Evolutionary conservation across 2,888 invertebrate species (phyloP).

Genomic region (Campoplex nolae): DNA sequence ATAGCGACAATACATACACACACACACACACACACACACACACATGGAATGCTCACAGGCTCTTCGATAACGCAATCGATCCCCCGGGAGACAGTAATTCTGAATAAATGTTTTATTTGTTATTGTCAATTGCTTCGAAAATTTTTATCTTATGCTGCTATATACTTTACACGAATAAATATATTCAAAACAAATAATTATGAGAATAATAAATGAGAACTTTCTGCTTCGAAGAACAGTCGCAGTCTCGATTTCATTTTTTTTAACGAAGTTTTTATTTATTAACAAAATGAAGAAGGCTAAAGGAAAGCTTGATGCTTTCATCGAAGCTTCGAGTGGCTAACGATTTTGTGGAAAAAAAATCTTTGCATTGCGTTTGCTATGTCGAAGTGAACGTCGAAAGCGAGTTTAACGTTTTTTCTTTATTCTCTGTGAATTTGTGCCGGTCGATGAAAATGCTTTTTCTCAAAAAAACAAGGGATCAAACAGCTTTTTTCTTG

Average conservation of each 20-base stretch:
- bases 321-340: background rate
- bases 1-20: slow-evolving; percentile 49
- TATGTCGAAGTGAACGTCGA: slow-evolving; percentile 1
- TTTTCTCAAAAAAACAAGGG: background rate
- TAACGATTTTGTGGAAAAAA: background rate
- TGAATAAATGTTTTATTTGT: background rate
- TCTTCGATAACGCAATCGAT: slow-evolving; percentile 61
- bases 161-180: background rate
- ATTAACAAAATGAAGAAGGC: background rate
- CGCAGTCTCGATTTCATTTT: too few relatives aligned
- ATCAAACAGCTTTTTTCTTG: slow-evolving; percentile 3
- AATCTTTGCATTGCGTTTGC: background rate
- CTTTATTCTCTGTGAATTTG: background rate
- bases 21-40: slow-evolving; percentile 26
- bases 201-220: too few relatives aligned
- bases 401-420: background rate
- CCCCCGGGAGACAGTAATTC: slow-evolving; percentile 18
- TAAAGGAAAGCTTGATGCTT: background rate
- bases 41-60: background rate
- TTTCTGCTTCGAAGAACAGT: too few relatives aligned
- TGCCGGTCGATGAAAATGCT: background rate
- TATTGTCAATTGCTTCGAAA: background rate
- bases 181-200: too few relatives aligned
- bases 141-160: background rate
- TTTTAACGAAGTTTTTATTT: too few relatives aligned